phyloP scores from a whole-genome alignment of 2,888 invertebrate species.

The Sinhomidia bicolor region DNA sequence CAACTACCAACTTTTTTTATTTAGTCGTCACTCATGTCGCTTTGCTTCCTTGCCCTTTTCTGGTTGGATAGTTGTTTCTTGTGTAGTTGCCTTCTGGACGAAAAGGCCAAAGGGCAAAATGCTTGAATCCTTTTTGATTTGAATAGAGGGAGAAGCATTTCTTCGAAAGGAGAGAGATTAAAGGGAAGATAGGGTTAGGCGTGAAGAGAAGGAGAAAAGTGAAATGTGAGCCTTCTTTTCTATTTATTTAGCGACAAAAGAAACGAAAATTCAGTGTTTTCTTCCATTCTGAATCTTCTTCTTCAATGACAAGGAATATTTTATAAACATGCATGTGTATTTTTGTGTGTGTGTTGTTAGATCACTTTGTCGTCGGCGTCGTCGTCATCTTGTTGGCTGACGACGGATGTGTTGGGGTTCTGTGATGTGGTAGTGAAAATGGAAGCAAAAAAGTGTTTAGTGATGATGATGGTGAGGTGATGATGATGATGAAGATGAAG shows the following conservation, averaged over 20 bases:
- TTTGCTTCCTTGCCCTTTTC: background rate
- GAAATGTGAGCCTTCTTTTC: conserved; percentile 14
- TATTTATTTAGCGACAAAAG: conserved; percentile 6
- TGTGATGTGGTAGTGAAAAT: background rate
- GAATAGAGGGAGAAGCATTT: background rate
- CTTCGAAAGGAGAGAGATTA: conserved; percentile 11
- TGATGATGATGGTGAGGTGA: too few relatives aligned
- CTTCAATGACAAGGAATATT: background rate
- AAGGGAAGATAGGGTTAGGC: background rate
- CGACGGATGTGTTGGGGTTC: background rate
- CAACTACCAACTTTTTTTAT: conserved; percentile 3
- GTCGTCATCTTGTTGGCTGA: background rate
- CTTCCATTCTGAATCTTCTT: background rate
- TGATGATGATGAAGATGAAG: background rate
- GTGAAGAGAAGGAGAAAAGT: conserved; percentile 4
- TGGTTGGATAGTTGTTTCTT: background rate
- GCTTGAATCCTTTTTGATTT: background rate
- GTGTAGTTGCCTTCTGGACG: background rate
- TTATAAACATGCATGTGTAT: background rate
- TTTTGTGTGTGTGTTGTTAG: too few relatives aligned
- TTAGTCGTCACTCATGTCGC: conserved; percentile 36
- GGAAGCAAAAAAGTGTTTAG: background rate
- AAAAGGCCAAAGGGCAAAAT: conserved; percentile 39
- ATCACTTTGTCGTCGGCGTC: too few relatives aligned
- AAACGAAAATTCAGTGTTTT: background rate